Base-by-base conservation (phyloP, 2,888 invertebrate species). In the Ethmia dodecea region DNA sequence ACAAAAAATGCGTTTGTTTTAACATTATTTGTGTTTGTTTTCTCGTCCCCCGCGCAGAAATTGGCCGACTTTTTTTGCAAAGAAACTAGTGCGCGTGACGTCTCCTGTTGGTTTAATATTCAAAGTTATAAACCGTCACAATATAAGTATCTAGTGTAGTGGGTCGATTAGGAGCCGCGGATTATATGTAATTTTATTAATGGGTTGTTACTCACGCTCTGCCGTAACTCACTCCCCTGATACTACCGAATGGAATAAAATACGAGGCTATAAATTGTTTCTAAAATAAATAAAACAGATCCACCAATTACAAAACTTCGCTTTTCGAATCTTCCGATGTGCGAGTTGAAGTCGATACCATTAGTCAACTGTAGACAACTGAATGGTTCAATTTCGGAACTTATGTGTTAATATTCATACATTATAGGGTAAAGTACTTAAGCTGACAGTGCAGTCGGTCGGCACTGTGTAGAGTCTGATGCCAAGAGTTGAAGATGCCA, bases 401-500 rank as follows among this genome's bases (percentile, higher is more conserved):
- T 45, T 56, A 54, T 66, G 55, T 59, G 61, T 71, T 70, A 72
- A 73, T 79, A 76, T 78, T 76, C 75, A 72, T 81, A 70, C 58
- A 60, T 74, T 75, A 73, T 66, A 67, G 57, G 59, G 58, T 62
- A 62, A 63, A 70, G 76, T 73, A 64, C 70, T 75, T 75, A 70
- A 71, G 70, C 76, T 76, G 77, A 80, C 73, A 72, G 61, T 60
- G 67, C 71, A 71, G 58, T 70, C 57, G 37, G 36, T 46, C 42
- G 42, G 38, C 53, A 53, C 56, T 57, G 55, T 61, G 64, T 64
- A 60, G 70, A 58, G 64, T 72, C 68, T 60, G 73, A 80, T 86
- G 84, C 84, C 84, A 86, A 86, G 63, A 80, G 68, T 67, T 60
- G 69, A 60, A 74, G 77, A 80, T 81, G 84, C 83, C 84, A 86